Evolutionary conservation across 2,113 vertebrate species (phyloP), one percentile per base, ranked within the genome.

Genomic region (Mohoua ochrocephala): DNA sequence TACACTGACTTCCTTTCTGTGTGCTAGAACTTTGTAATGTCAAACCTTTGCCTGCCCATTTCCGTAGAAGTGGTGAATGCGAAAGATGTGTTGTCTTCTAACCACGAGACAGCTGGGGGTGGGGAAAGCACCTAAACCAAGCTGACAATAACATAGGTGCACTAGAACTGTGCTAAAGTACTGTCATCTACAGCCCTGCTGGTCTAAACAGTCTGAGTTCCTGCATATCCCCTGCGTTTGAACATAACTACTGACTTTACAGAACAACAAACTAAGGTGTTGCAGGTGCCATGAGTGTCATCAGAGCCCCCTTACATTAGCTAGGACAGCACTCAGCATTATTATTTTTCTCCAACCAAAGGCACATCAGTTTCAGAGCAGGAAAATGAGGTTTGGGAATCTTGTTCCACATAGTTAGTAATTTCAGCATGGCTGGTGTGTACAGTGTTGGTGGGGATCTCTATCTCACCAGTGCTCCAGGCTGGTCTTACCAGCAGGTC

Each of bases 201-300:
- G 97, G 11, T 68, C 22, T 97, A 95, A 67, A 98, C 97, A 64
- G 98, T 95, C 73, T 95, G 96, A 52, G 96, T 98, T 79, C 97
- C 98, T 50, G 96, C 56, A 23, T 97, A 93, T 21, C 65, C 17
- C 45, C 97, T 98, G 42, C 97, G 96, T 91, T 97, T 98, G 65
- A 97, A 69, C 4, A 90, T 96, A 60, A 92, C 98, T 93, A 97
- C 6, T 96, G 97, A 44, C 98, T 98, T 75, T 8, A 15, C 12
- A 64, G 30, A 95, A 19, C 39, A 53, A 11, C 14, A 16, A 15
- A 50, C 26, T 24, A 8, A 22, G 3, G 16, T 53, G 19, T 11
- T 17, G 9, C 65, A 54, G 35, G 42, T 84, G 44, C 17, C 13
- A 18, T 2, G 21, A n/a, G 30, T 24, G 68, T 24, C 14, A 26